Percentiles rank a stretch among this genome's conserved stretches.
These are phyloP conservation scores for Zosterops lateralis DNA, from an alignment of 2,113 vertebrate genomes.

Conservation along the genomic window DNA sequence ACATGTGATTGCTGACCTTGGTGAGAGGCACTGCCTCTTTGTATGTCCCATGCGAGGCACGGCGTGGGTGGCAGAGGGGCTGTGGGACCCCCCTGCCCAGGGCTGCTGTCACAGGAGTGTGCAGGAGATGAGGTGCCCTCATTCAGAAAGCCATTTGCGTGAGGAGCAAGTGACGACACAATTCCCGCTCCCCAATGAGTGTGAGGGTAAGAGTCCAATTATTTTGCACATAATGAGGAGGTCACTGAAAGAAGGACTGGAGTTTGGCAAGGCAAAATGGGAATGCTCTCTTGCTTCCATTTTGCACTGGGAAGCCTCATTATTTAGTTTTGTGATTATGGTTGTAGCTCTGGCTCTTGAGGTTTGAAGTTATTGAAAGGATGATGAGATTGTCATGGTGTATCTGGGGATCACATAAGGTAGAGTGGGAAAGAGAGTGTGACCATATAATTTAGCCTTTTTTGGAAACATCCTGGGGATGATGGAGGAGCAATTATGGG, in stretches of 20 bases:
- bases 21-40: not conserved
- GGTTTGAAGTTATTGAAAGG: not conserved
- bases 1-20: not conserved
- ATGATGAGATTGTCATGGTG: accelerated
- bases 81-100: accelerated
- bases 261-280: constrained; percentile 39
- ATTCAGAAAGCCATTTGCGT: not conserved
- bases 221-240: constrained; percentile 34
- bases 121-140: not conserved
- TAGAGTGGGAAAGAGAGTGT: not conserved
- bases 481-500: not conserved
- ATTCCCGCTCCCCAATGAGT: not conserved
- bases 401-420: not conserved
- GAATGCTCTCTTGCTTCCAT: constrained; percentile 4
- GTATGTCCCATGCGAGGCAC: not conserved
- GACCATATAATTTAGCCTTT: not conserved
- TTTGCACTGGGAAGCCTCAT: constrained; percentile 8
- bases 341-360: not conserved
- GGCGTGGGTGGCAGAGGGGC: not conserved
- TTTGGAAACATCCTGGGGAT: not conserved
- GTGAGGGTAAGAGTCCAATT: not conserved
- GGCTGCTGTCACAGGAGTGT: not conserved
- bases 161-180: not conserved
- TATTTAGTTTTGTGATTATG: not conserved
- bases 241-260: not conserved